phyloP scores from a whole-genome alignment of 2,113 vertebrate genomes.

The Mus musculus region DNA sequence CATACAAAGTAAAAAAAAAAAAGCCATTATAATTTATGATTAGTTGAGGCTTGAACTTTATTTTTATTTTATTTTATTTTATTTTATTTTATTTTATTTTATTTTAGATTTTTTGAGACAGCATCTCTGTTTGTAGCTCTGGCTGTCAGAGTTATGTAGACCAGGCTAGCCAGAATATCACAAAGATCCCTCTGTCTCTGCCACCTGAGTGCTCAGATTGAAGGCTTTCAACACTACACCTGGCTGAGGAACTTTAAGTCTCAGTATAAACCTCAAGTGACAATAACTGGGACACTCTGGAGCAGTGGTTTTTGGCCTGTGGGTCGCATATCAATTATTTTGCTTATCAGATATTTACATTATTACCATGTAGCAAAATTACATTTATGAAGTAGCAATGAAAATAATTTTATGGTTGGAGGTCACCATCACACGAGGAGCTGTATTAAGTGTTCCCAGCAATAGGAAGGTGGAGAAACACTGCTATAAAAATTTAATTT shows the following conservation, averaged over 20 bases:
- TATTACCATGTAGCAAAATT: neutral
- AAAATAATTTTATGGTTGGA: neutral
- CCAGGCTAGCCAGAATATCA: neutral
- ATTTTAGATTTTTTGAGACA: neutral
- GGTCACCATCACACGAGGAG: neutral
- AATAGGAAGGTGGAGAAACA: neutral
- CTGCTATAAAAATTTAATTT: neutral
- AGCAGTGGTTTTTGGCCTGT: neutral
- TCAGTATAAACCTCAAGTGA: neutral
- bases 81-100: neutral
- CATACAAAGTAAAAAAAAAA: neutral
- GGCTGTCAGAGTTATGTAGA: neutral
- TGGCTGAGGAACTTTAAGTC: neutral
- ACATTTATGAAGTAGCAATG: neutral
- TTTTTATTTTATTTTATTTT: neutral
- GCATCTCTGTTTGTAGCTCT: neutral
- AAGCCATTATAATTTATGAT: slow-evolving; percentile 38
- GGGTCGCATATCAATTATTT: neutral
- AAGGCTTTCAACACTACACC: neutral
- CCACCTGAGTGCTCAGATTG: no score
- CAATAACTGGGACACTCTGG: neutral
- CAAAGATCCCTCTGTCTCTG: neutral
- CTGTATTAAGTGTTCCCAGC: neutral
- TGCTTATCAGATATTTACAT: neutral
- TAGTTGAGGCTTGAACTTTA: slow-evolving; percentile 17